Evolutionary conservation across 2,113 vertebrate species (phyloP).

Genomic region (Erinaceus europaeus): DNA sequence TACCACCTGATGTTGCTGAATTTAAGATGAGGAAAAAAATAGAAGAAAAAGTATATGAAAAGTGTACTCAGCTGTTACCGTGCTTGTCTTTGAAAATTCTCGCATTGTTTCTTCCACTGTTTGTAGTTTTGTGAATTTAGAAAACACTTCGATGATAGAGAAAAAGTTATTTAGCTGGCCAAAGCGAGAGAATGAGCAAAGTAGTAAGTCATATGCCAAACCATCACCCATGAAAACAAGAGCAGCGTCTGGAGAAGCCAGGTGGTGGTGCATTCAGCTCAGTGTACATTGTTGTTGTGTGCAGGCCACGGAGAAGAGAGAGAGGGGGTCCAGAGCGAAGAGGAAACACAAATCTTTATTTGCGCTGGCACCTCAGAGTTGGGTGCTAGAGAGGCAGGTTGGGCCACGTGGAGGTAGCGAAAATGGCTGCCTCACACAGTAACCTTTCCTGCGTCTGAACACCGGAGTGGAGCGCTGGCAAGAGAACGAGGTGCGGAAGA

Average conservation of each 20-base stretch:
- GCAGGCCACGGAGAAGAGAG: no score
- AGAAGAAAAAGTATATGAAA: not conserved
- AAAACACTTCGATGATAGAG: not conserved
- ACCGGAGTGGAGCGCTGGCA: no score
- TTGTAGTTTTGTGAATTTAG: constrained; percentile 4
- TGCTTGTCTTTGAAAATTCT: constrained; percentile 10
- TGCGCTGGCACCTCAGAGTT: no score
- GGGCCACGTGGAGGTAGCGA: no score
- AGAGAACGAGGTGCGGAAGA: no score
- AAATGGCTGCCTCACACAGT: no score
- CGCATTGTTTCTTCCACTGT: not conserved
- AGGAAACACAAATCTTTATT: no score
- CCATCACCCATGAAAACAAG: fast-evolving
- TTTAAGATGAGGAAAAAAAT: not conserved
- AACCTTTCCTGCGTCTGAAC: no score
- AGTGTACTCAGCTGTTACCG: not conserved
- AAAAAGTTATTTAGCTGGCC: not conserved
- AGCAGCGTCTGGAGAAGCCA: not conserved
- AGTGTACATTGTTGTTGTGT: no score
- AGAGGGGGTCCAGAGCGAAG: no score
- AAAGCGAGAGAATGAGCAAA: not conserved
- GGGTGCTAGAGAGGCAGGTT: no score
- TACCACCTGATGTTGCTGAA: not conserved
- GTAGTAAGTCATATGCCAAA: not conserved
- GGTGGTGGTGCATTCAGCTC: no score